These are phyloP conservation scores for Echeneis naucrates DNA, from an alignment of 2,797 vertebrate genomes.

Conservation along the genomic window DNA sequence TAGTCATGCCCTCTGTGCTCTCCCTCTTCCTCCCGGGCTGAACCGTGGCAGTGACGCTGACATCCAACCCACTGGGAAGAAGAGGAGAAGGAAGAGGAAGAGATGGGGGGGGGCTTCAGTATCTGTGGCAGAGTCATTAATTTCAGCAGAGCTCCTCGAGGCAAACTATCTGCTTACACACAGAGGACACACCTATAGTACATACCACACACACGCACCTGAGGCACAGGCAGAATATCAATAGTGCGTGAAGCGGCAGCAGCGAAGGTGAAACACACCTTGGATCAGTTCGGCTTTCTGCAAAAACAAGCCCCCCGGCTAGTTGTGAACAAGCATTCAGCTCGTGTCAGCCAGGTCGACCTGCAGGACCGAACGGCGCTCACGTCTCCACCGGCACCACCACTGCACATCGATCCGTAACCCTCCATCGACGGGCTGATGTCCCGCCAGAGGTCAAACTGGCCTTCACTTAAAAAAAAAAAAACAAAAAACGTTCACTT, in stretches of 20 bases:
- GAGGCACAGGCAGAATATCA: conserved; percentile 47
- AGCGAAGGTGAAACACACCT: conserved; percentile 60
- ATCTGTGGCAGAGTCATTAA: conserved; percentile 42
- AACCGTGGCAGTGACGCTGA: not conserved
- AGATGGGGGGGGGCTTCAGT: conserved; percentile 4
- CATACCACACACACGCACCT: not conserved
- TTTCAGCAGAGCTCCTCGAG: conserved; percentile 53
- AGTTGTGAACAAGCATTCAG: conserved; percentile 35
- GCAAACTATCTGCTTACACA: conserved; percentile 42
- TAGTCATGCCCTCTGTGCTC: not conserved
- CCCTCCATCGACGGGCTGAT: not conserved
- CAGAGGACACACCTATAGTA: conserved; percentile 11
- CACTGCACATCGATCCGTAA: conserved; percentile 33
- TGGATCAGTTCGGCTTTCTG: conserved; percentile 41
- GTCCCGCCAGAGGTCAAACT: conserved; percentile 30
- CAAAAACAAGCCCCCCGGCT: conserved; percentile 39
- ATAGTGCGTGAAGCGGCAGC: conserved; percentile 41
- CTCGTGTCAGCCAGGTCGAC: conserved; percentile 43
- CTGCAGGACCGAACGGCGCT: conserved; percentile 15
- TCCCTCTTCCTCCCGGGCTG: conserved; percentile 15
- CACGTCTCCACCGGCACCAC: not conserved
- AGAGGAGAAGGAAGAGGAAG: not conserved
- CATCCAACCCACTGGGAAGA: not conserved
- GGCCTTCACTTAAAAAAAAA: not conserved
- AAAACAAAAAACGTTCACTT: no score